These are phyloP conservation scores for Chesias legatella DNA, from an alignment of 2,888 invertebrate species.

Conservation along the genomic window DNA sequence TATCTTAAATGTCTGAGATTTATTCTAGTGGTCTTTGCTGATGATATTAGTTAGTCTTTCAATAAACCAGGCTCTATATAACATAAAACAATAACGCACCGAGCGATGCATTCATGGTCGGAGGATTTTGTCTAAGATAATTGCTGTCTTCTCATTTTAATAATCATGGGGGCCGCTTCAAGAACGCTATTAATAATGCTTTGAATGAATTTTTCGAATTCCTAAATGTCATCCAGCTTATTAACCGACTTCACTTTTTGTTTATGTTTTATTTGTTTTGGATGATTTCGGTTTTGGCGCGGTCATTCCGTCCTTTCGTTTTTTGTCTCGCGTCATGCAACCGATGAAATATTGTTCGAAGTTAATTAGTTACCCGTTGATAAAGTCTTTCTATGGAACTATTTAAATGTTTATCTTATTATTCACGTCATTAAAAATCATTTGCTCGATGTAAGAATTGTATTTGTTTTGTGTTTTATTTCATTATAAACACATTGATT, in stretches of 20 bases:
- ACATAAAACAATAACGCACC: conserved; percentile 48
- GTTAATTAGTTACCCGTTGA: conserved; percentile 71
- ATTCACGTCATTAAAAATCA: background rate
- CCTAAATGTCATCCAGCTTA: conserved; percentile 80
- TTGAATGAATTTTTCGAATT: conserved; percentile 76
- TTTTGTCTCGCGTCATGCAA: conserved; percentile 74
- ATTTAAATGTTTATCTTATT: conserved; percentile 27
- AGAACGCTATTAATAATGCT: conserved; percentile 74
- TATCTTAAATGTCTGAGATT: no score
- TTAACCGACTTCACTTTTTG: conserved; percentile 78
- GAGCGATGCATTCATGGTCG: conserved; percentile 45
- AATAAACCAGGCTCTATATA: conserved; percentile 39
- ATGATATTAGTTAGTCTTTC: no score
- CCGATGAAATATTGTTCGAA: conserved; percentile 77
- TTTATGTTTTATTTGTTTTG: conserved; percentile 75
- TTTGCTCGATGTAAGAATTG: background rate
- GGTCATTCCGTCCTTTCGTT: conserved; percentile 73
- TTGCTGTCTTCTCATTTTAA: conserved; percentile 67
- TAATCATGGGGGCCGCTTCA: conserved; percentile 61
- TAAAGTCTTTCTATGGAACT: conserved; percentile 60
- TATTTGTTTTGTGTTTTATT: background rate
- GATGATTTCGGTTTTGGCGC: conserved; percentile 77
- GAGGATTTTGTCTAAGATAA: conserved; percentile 50
- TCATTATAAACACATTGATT: no score
- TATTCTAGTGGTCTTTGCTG: no score